Percentiles rank a stretch among this genome's conserved stretches.
These are phyloP conservation scores for Erithacus rubecula DNA, from an alignment of 2,797 vertebrate genomes.

Conservation along the genomic window DNA sequence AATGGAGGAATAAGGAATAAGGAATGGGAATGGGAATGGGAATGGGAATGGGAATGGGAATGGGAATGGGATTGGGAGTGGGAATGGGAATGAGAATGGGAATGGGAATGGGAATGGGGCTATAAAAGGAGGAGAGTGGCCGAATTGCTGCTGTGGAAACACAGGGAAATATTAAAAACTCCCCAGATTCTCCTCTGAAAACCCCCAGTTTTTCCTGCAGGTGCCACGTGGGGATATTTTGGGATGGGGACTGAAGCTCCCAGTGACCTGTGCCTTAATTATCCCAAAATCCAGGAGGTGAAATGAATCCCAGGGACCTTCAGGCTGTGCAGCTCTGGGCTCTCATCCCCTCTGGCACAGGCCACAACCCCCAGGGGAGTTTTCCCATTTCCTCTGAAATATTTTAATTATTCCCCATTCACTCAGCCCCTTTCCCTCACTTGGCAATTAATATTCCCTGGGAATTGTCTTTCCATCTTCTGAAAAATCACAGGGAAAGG, in stretches of 20 bases:
- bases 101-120: not conserved
- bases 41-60: too few species aligned
- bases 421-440: not conserved
- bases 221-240: rapidly evolving
- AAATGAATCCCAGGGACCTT: not conserved
- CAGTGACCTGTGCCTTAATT: not conserved
- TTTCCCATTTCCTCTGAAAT: not conserved
- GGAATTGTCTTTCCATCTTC: not conserved
- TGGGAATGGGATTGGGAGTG: too few species aligned
- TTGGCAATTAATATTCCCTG: not conserved
- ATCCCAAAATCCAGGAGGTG: not conserved
- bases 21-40: too few species aligned
- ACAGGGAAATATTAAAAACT: rapidly evolving
- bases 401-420: not conserved
- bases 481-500: not conserved
- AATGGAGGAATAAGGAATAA: too few species aligned
- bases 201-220: not conserved
- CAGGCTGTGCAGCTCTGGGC: not conserved
- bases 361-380: not conserved
- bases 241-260: not conserved
- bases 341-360: not conserved
- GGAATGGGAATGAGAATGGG: too few species aligned
- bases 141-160: not conserved
- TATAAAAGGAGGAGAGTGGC: not conserved
- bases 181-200: not conserved